Evolutionary conservation across 2,888 invertebrate species (phyloP).

Genomic region (Eupithecia tripunctaria): DNA sequence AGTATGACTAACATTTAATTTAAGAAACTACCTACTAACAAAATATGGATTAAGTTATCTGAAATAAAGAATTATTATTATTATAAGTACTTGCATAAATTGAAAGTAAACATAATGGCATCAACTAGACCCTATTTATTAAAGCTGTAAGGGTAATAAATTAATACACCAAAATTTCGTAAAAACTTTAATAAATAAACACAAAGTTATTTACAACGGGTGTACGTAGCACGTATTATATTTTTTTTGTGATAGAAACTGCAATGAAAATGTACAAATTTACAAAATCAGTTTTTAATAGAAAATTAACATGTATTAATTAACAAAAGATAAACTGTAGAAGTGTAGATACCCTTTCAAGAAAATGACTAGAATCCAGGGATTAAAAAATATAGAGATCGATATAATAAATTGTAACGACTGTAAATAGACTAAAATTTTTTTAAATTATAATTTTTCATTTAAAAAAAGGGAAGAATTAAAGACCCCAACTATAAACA

Average conservation of each 20-base stretch:
- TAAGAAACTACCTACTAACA: too few species aligned
- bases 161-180: constrained; percentile 18
- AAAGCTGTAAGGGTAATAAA: not conserved
- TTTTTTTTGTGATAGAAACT: constrained; percentile 55
- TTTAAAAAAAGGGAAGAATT: not conserved
- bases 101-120: not conserved
- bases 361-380: constrained; percentile 53
- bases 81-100: not conserved
- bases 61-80: too few species aligned
- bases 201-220: constrained; percentile 66
- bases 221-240: constrained; percentile 77
- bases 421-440: constrained; percentile 2
- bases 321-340: constrained; percentile 7
- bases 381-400: constrained; percentile 21
- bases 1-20: too few species aligned
- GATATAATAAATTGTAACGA: constrained; percentile 9
- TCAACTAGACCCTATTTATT: not conserved
- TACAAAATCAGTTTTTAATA: constrained; percentile 21
- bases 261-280: constrained; percentile 23
- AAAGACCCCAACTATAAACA: constrained; percentile 12
- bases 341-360: constrained; percentile 27
- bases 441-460: not conserved
- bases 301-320: not conserved
- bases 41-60: too few species aligned
- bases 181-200: constrained; percentile 46